phyloP scores from a whole-genome alignment of 2,888 invertebrate genomes.

The Drosophila anomalata region DNA sequence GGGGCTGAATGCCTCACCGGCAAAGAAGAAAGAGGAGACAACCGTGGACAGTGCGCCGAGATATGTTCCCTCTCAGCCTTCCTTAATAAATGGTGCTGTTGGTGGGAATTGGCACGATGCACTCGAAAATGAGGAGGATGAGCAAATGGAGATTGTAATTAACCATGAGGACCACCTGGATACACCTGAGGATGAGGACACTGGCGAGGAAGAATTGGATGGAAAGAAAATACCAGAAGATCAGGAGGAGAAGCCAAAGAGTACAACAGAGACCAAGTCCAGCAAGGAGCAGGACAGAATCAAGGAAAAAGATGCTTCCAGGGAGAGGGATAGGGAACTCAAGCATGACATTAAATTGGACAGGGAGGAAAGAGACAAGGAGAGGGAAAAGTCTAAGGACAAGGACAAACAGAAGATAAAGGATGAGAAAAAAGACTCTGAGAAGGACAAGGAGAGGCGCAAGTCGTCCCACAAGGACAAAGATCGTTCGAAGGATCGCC shows the following conservation, averaged over 20 bases:
- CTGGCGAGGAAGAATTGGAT: constrained; percentile 13
- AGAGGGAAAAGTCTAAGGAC: constrained; percentile 20
- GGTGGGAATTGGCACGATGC: constrained; percentile 31
- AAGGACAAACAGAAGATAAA: constrained; percentile 14
- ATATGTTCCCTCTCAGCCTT: constrained; percentile 78
- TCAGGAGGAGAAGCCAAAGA: constrained; percentile 41
- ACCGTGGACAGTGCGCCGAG: constrained; percentile 64
- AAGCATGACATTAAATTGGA: not conserved
- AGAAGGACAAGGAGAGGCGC: constrained; percentile 47
- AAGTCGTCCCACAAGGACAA: constrained; percentile 47
- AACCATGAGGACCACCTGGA: constrained; percentile 2
- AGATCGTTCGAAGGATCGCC: constrained; percentile 36
- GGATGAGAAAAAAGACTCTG: constrained; percentile 15
- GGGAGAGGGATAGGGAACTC: constrained; percentile 30
- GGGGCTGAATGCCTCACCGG: constrained; percentile 78
- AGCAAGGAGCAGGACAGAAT: constrained; percentile 4
- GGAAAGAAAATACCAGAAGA: constrained; percentile 17
- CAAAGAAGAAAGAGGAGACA: constrained; percentile 49
- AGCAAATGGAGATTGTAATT: constrained; percentile 33
- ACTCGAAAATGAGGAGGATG: constrained; percentile 21
- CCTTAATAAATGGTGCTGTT: constrained; percentile 35
- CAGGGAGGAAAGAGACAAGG: constrained; percentile 10
- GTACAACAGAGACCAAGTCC: constrained; percentile 33
- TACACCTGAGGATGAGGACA: constrained; percentile 3
- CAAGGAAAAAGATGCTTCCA: constrained; percentile 18